Conservation (phyloP, 2,888 invertebrate genomes). For the Caenorhabditis angaria region DNA sequence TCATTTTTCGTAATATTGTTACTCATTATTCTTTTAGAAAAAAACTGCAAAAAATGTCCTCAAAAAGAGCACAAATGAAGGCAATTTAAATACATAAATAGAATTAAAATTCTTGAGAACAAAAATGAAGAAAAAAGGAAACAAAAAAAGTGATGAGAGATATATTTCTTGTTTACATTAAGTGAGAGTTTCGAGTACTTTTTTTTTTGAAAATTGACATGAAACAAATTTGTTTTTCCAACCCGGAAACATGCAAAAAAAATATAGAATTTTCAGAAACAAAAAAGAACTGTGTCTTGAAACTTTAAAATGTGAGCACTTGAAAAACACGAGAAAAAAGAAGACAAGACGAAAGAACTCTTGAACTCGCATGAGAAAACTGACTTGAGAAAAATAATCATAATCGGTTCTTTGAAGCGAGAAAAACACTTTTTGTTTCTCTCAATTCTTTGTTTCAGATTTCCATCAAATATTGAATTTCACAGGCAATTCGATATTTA, state of each 20-base stretch:
- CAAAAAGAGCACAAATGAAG: neutral
- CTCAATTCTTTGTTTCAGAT: conserved; percentile 4
- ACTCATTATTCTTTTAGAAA: too few species aligned
- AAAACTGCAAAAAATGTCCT: neutral
- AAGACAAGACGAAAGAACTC: too few species aligned
- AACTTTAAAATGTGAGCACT: too few species aligned
- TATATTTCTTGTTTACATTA: neutral
- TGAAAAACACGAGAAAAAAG: too few species aligned
- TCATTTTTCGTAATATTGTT: neutral
- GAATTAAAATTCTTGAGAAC: neutral
- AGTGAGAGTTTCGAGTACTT: neutral
- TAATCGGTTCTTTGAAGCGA: neutral
- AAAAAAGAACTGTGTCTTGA: too few species aligned
- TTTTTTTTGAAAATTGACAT: neutral
- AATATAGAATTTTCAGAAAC: too few species aligned
- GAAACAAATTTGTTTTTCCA: too few species aligned
- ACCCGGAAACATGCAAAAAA: too few species aligned
- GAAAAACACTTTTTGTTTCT: neutral
- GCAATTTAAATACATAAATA: conserved; percentile 4
- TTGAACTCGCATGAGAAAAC: neutral
- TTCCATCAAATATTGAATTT: neutral
- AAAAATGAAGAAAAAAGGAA: neutral
- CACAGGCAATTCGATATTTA: neutral
- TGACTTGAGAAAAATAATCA: neutral
- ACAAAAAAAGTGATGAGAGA: neutral